Base-by-base conservation (phyloP, 1,140 invertebrate genomes). In the Lasioglossum albipes region DNA sequence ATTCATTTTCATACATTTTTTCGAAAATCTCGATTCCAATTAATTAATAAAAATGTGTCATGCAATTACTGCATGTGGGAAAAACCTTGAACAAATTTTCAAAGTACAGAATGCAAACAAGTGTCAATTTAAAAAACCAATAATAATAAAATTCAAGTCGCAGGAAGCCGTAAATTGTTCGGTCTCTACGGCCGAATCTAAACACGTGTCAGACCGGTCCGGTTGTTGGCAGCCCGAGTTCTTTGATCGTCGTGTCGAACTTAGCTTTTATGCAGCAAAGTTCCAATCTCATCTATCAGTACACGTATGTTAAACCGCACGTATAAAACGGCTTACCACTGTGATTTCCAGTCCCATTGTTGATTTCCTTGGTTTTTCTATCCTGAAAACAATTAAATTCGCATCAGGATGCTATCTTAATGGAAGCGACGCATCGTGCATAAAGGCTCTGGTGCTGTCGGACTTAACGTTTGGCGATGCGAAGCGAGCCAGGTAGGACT, bases 401-500 rank as follows among this genome's bases (percentile, higher is more conserved):
- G n/a, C 45, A 61, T 68, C 3, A 54, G 75, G 69, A 54, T 54
- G 13, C 4, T 41, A 62, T 54, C n/a, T 18, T 67, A 66, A 61
- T 42, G 52, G 52, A 41, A 62, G 10, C 12, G 68, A 49, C 9
- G 45, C 31, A 31, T 49, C 41, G 4, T 62, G 31, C 42, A 22
- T 52, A 41, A 61, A 86, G 79, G 90, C 69, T 36, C 27, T 31
- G 36, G 65, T 36, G 59, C 49, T 74, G 52, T 81, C 5, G 62
- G 59, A 77, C 69, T 81, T 80, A 74, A 72, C 76, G 75, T 80
- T 73, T 75, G 77, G 73, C 52, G 22, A 64, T 61, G 42, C n/a
- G 36, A 59, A 41, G 41, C 73, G 54, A 71, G 76, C 72, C 79
- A 92, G 89, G 88, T 87, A 92, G 95, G 94, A 95, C 94, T 95